phyloP scores from a whole-genome alignment of 2,888 invertebrate species.

The Marasmarcha lunaedactyla region DNA sequence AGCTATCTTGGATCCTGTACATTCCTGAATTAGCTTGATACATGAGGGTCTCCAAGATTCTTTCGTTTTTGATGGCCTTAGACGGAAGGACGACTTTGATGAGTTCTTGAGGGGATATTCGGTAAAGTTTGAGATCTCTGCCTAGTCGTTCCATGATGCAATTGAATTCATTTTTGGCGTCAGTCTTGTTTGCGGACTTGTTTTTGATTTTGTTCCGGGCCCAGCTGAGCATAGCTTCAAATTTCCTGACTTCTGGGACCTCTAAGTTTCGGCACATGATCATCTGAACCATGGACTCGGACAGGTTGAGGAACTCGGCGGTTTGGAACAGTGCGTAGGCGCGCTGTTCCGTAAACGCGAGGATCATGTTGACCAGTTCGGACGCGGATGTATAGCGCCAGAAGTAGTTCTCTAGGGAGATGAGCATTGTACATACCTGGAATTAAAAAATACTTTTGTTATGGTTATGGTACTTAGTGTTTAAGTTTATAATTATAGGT shows the following conservation, averaged over 20 bases:
- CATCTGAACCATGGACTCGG: constrained; percentile 95
- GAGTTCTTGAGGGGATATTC: constrained; percentile 92
- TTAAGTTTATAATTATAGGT: no score
- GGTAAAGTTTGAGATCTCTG: constrained; percentile 87
- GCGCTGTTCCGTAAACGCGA: constrained; percentile 89
- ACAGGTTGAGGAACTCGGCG: constrained; percentile 86
- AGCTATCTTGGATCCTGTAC: constrained; percentile 90
- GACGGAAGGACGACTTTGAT: constrained; percentile 93
- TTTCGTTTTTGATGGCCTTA: constrained; percentile 92
- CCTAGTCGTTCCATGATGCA: constrained; percentile 93
- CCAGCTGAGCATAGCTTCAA: constrained; percentile 94
- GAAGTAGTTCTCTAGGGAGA: constrained; percentile 92
- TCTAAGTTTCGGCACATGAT: constrained; percentile 93
- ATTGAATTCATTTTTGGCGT: constrained; percentile 90
- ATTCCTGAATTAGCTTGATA: constrained; percentile 94
- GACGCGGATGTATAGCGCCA: constrained; percentile 96
- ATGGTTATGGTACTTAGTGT: no score
- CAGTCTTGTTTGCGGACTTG: constrained; percentile 82
- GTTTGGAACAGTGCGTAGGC: constrained; percentile 88
- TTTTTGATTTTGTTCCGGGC: constrained; percentile 85
- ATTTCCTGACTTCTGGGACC: constrained; percentile 89
- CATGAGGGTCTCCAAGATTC: constrained; percentile 92
- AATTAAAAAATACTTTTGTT: constrained; percentile 7
- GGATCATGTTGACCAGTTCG: constrained; percentile 93
- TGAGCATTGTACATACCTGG: constrained; percentile 91